Evolutionary conservation across 2,888 invertebrate species (phyloP), one percentile per base, ranked within the genome.

Genomic region (Heliconius charithonia): DNA sequence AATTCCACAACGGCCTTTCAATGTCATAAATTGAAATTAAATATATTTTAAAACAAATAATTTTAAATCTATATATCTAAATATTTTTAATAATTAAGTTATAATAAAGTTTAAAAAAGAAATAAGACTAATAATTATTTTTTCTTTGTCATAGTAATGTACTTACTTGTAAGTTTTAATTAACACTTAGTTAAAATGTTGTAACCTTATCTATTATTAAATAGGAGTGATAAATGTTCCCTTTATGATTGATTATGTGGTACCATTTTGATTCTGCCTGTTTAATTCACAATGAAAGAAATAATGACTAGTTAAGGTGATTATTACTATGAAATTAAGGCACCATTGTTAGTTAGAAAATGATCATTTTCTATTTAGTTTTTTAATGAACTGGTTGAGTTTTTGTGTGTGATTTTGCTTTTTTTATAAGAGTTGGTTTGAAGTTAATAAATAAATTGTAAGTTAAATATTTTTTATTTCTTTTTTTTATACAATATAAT

Each of bases 381-480:
- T 16, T n/a, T 71, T 29, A 56, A 45, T 67, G n/a, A 56, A 32
- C 51, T 56, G 51, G 65, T 75, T 67, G 75, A n/a, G 37, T 67
- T 45, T 63, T 65, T 66, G 66, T 75, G 74, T 75, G 37, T 45
- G 66, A 7, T 45, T 56, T 70, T 45, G 66, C 22, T 70, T 56
- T 51, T 51, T 71, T 41, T 72, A 70, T 25, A 27, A 63, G 29
- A 27, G 27, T 7, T 65, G 66, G 27, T 19, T 62, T 79, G 51
- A 67, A 65, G 25, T 19, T 29, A 51, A 75, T 67, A 56, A 78
- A 78, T 75, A 75, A 78, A 70, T 45, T 63, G 78, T 78, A 59
- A 78, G 78, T 75, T 71, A 12, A 56, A 12, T 32, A 56, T 59
- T 59, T 72, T 71, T 51, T n/a, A 22, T 59, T n/a, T 37, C 32